A percentile compares a stretch with the other conserved stretches of the same genome.
Evolutionary conservation across 2,797 vertebrate genomes (phyloP).

Genomic region (Oreortyx pictus): DNA sequence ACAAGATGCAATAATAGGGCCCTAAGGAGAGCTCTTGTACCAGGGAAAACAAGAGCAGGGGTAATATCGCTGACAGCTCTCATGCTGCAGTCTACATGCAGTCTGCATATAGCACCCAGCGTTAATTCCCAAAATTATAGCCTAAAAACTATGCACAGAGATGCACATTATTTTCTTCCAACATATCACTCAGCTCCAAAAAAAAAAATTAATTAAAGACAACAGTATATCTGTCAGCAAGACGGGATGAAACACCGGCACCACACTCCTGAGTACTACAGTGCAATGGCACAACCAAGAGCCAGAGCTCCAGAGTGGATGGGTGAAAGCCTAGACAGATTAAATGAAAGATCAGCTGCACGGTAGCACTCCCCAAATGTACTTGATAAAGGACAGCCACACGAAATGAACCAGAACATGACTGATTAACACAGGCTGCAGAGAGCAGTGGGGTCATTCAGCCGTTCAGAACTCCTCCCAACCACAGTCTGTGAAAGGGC

Average conservation of each 20-base stretch:
- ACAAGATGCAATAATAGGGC: neutral
- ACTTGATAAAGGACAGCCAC: constrained; percentile 3
- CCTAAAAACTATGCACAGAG: neutral
- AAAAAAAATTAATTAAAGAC: constrained; percentile 21
- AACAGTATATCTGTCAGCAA: neutral
- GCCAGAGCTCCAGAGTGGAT: neutral
- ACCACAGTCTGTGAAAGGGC: neutral
- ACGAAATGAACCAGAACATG: constrained; percentile 40
- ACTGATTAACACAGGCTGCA: constrained; percentile 4
- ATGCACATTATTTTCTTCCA: neutral
- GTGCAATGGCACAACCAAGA: neutral
- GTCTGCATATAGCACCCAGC: neutral
- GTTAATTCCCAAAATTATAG: neutral
- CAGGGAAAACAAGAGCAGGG: neutral
- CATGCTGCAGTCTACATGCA: neutral
- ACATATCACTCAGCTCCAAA: neutral
- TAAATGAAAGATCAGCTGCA: neutral
- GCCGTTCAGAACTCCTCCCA: neutral
- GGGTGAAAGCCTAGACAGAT: neutral
- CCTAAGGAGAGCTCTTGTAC: neutral
- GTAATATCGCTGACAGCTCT: neutral
- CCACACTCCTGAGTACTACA: neutral
- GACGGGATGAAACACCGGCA: neutral
- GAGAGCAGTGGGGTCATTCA: neutral
- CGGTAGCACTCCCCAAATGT: neutral